Conservation (phyloP, 2,113 vertebrate genomes). For the Eira barbara region DNA sequence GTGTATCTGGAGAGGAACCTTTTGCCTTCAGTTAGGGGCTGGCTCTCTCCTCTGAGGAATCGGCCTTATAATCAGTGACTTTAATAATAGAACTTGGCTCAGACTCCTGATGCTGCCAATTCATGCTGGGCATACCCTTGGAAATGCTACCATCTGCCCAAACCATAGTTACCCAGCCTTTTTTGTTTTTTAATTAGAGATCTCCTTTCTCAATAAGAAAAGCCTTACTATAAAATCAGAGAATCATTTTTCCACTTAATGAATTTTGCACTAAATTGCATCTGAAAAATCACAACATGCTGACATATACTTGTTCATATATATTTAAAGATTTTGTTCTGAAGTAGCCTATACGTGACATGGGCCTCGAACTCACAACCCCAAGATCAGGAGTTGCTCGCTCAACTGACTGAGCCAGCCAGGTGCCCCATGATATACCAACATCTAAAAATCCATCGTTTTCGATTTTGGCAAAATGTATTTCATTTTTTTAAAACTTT, state of each 20-base stretch:
- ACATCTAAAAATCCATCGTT: background rate
- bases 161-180: background rate
- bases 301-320: background rate
- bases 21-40: background rate
- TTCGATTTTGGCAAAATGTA: background rate
- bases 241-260: background rate
- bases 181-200: background rate
- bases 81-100: background rate
- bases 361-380: background rate
- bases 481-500: background rate
- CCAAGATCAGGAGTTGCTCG: background rate
- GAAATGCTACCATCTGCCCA: background rate
- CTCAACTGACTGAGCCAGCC: background rate
- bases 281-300: background rate
- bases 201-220: background rate
- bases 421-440: background rate
- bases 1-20: background rate
- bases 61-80: background rate
- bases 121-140: background rate
- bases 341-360: background rate
- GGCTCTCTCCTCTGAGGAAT: background rate
- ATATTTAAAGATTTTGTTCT: background rate
- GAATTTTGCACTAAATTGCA: background rate
- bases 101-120: rapidly evolving
- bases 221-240: background rate